Evolutionary conservation across 2,888 invertebrate genomes (phyloP), one percentile per base, ranked within the genome.

Genomic region (Gibbula magus): DNA sequence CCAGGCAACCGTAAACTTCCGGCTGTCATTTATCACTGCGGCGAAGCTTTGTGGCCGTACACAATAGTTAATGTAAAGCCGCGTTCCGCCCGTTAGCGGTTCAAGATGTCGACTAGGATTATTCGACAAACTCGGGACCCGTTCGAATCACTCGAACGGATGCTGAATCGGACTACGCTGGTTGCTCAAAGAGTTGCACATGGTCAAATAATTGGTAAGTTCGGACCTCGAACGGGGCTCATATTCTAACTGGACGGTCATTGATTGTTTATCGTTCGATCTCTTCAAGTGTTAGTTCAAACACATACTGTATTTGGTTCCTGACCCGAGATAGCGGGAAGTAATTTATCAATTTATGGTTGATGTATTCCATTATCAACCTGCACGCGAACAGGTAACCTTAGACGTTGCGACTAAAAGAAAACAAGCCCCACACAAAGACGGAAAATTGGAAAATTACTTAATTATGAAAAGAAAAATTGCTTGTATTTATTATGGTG

Each of bases 111-210:
- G 78, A 54, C 78, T 5, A 75, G 80, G 51, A 79, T 83, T 53
- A 82, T 84, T 54, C 87, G 86, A 70, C 84, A 83, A 75, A 83
- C 80, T 29, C 84, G 81, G 70, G 86, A 88, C 80, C 89, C 89
- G 32, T 84, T 88, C 78, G 89, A 90, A 81, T 84, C 87, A 20
- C 85, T 92, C 45, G 91, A 91, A 78, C 85, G 90, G 77, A 90
- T 91, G 85, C 82, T 91, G 39, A 91, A 91, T 82, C 91, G 88
- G 83, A 91, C 91, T 20, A 88, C 90, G 2, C 84, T 92, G 35
- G 82, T 89, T 5, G 91, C 91, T 67, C 89, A 92, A 80, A 85
- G 91, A 67, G 78, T 89, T 16, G 84, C 87, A 45, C 91, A 92
- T 81, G 82, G 84, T 53, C 86, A 91, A 78, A 91, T 92, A 5